Evolutionary conservation across 2,888 invertebrate species (phyloP).

Genomic region (Plagodis pulveraria): DNA sequence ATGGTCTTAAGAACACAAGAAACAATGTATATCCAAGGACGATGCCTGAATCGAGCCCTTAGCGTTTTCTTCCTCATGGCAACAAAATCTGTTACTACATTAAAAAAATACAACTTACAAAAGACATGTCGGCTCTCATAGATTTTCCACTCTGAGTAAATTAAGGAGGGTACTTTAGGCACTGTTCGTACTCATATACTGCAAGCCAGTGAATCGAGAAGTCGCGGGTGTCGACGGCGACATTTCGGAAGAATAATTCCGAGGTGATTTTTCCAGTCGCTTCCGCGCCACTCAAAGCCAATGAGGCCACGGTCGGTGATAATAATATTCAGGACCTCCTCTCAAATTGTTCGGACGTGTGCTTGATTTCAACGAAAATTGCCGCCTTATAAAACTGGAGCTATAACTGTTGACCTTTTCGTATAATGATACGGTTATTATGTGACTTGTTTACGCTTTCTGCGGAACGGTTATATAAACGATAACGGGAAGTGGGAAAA

Average conservation of each 20-base stretch:
- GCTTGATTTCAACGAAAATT: slow-evolving; percentile 59
- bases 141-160: too few species aligned
- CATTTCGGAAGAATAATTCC: slow-evolving; percentile 52
- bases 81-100: too few species aligned
- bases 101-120: too few species aligned
- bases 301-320: slow-evolving; percentile 54
- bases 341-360: slow-evolving; percentile 68
- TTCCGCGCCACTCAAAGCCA: slow-evolving; percentile 56
- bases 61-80: too few species aligned
- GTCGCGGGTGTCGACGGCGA: slow-evolving; percentile 35
- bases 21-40: too few species aligned
- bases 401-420: slow-evolving; percentile 62
- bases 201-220: slow-evolving; percentile 20
- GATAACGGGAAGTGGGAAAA: slow-evolving; percentile 37
- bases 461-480: slow-evolving; percentile 27
- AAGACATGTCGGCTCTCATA: too few species aligned
- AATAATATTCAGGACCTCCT: slow-evolving; percentile 66
- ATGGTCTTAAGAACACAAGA: too few species aligned
- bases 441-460: slow-evolving; percentile 38
- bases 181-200: not conserved
- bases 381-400: slow-evolving; percentile 57
- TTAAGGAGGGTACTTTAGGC: not conserved
- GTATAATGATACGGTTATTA: slow-evolving; percentile 49
- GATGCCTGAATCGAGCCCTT: too few species aligned
- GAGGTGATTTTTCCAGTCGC: slow-evolving; percentile 56